Base-by-base conservation (phyloP, 92 coral and sea anemone species). In the Desmophyllum pertusum region DNA sequence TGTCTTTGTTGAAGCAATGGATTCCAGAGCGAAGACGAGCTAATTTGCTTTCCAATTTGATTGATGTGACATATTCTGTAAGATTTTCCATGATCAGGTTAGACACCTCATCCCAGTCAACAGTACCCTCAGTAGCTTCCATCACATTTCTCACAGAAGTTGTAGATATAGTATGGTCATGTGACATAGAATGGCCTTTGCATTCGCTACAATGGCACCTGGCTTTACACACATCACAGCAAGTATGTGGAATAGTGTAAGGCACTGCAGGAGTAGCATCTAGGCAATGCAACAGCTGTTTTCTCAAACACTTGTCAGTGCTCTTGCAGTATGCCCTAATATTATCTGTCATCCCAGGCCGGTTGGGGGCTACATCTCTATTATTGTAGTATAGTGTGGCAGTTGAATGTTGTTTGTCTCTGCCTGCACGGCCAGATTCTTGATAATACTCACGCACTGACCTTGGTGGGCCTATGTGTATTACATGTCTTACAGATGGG, bases 401-500 rank as follows among this genome's bases (percentile, higher is more conserved):
- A 5, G 15, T 5, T 10, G 78, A 31, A 11, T 14, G 37, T 25
- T 74, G 37, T 5, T 74, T 74, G 57, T 72, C 77, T 45, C 77
- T 72, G 5, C 59, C 59, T 1, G 77, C 77, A 10, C 41, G 40
- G 11, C 77, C 59, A 2, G 77, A 1, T 25, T 72, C 77, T 29
- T 72, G 59, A 6, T 59, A 85, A 51, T 89, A 89, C 4, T 81
- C 67, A 5, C 76, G 85, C 3, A 90, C 75, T 36, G 88, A 87
- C 38, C 84, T 65, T 29, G 91, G 94, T 5, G 70, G 88, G 66
- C 79, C 91, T 37, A 90, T 63, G 77, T 87, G 91, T 15, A 90
- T 76, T 4, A 90, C 86, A 21, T 90, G 76, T 23, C 70, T 55
- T 55, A 77, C 51, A 77, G 19, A 19, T 21, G 53, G 35, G 52